These are phyloP conservation scores for Electrophaes corylata DNA, from an alignment of 2,888 invertebrate species.

Conservation along the genomic window DNA sequence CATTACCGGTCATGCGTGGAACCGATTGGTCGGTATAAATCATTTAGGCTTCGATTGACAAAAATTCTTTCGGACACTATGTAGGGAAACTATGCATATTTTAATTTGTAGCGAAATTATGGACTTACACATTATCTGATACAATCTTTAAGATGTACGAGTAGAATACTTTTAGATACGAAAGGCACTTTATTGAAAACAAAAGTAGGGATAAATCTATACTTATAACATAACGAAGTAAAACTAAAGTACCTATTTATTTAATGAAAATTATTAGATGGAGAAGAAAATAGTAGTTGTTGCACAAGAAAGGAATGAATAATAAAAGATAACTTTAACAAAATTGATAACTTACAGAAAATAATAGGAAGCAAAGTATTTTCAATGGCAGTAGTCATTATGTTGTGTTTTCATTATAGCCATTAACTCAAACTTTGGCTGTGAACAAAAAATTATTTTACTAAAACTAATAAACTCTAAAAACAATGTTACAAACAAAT, in stretches of 20 bases:
- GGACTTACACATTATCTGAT: constrained; percentile 18
- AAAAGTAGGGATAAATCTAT: constrained; percentile 32
- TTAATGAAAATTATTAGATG: constrained; percentile 8
- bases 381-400: constrained; percentile 8
- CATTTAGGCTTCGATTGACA: background rate
- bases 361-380: constrained; percentile 15
- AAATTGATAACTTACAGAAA: background rate
- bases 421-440: constrained; percentile 64
- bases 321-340: constrained; percentile 6
- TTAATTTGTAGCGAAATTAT: constrained; percentile 1
- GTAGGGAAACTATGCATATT: background rate
- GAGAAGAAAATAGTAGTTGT: constrained; percentile 22
- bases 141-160: constrained; percentile 29
- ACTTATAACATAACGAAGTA: constrained; percentile 28
- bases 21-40: no score
- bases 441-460: constrained; percentile 63
- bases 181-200: constrained; percentile 63
- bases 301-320: constrained; percentile 31
- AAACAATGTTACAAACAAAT: constrained; percentile 78
- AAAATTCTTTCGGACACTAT: background rate
- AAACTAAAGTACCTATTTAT: constrained; percentile 19
- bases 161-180: constrained; percentile 29
- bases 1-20: no score
- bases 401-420: constrained; percentile 33
- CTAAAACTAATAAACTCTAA: constrained; percentile 59